Evolutionary conservation across 2,888 invertebrate species (phyloP).

Genomic region (Carabus problematicus): DNA sequence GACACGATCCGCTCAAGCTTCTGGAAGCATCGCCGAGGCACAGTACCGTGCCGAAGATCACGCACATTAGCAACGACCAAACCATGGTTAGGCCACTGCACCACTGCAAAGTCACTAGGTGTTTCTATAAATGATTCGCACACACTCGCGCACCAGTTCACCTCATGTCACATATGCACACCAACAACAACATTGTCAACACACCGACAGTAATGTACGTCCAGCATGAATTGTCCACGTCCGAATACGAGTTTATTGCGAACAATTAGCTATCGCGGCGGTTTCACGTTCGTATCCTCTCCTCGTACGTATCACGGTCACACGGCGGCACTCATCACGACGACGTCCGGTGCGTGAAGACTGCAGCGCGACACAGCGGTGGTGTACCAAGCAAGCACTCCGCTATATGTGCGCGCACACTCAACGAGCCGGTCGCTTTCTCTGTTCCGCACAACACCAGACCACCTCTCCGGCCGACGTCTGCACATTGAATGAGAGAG

Average conservation of each 20-base stretch:
- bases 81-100: neutral
- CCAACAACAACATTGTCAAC: no score
- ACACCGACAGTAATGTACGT: no score
- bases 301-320: conserved; percentile 1
- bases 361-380: conserved; percentile 11
- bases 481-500: conserved; percentile 59
- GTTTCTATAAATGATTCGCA: conserved; percentile 1
- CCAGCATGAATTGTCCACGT: no score
- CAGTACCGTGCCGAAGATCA: conserved; percentile 35
- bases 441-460: conserved; percentile 60
- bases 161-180: conserved; percentile 1
- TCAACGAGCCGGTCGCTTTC: conserved; percentile 11
- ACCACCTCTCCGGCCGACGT: conserved; percentile 45
- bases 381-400: neutral
- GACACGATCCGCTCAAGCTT: conserved; percentile 70
- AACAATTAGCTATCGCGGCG: no score
- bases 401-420: conserved; percentile 6
- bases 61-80: neutral
- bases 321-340: conserved; percentile 5
- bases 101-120: neutral
- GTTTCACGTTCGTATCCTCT: neutral
- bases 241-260: no score
- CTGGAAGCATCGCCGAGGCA: conserved; percentile 49
- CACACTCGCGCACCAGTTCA: conserved; percentile 1
- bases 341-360: conserved; percentile 15